Percentiles rank a stretch among this genome's conserved stretches.
These are phyloP conservation scores for Sweltsa coloradensis DNA, from an alignment of 1,140 invertebrate genomes.

Conservation along the genomic window DNA sequence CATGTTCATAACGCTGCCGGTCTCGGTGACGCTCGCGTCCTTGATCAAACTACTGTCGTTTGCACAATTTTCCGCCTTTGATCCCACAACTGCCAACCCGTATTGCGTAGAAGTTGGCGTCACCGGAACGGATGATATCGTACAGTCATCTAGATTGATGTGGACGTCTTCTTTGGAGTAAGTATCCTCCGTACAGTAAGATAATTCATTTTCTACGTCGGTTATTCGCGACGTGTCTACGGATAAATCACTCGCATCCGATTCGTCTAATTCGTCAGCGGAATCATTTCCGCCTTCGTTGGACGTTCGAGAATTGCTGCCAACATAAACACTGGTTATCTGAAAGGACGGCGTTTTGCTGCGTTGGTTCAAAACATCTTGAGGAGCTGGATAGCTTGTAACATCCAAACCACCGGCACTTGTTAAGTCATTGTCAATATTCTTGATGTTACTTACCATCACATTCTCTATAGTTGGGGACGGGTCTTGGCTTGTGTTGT, in stretches of 20 bases:
- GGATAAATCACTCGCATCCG: conserved; percentile 71
- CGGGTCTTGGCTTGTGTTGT: conserved; percentile 12
- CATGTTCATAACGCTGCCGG: conserved; percentile 25
- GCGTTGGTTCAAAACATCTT: conserved; percentile 27
- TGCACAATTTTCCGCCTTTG: conserved; percentile 30
- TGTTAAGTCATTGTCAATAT: conserved; percentile 64
- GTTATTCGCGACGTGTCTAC: conserved; percentile 62
- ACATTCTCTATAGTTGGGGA: conserved; percentile 13
- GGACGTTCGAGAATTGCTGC: conserved; percentile 58
- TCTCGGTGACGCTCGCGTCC: conserved; percentile 28
- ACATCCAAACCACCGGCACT: conserved; percentile 48
- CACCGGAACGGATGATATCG: conserved; percentile 62
- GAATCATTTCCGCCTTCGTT: conserved; percentile 84
- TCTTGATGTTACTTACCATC: conserved; percentile 45
- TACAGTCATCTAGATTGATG: conserved; percentile 55
- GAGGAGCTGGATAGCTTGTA: conserved; percentile 20
- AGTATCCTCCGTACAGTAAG: conserved; percentile 72
- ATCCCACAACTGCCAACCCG: conserved; percentile 61
- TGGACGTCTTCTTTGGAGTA: conserved; percentile 72
- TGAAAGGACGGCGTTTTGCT: conserved; percentile 85
- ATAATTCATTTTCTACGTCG: conserved; percentile 72
- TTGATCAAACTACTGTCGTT: conserved; percentile 3
- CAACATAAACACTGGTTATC: conserved; percentile 79
- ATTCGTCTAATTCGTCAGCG: conserved; percentile 86
- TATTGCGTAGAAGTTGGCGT: conserved; percentile 75